A percentile compares a stretch with the other conserved stretches of the same genome.
Conservation (phyloP, 2,888 invertebrate genomes). For the Rhagonycha fulva region DNA sequence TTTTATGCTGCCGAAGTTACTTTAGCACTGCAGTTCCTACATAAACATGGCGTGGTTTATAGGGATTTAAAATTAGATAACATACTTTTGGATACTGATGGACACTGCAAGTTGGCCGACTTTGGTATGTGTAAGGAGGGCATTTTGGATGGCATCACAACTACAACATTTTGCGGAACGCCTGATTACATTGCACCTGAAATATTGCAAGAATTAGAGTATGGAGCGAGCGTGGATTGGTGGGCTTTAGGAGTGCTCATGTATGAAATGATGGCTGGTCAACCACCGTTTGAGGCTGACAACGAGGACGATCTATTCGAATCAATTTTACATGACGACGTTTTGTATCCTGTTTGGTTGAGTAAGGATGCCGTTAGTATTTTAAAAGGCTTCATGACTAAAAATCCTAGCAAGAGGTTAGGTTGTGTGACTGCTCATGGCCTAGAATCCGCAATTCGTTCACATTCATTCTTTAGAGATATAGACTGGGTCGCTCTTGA, state of each 20-base stretch:
- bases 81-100: constrained; percentile 94
- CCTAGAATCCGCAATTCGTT: constrained; percentile 83
- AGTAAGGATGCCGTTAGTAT: constrained; percentile 89
- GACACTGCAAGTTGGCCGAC: constrained; percentile 92
- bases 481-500: constrained; percentile 97
- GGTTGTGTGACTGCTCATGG: constrained; percentile 82
- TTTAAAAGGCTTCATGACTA: constrained; percentile 96
- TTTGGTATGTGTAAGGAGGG: constrained; percentile 96
- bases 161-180: constrained; percentile 98
- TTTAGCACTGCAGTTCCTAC: constrained; percentile 95
- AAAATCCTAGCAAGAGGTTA: constrained; percentile 90
- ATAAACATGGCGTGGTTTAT: constrained; percentile 96
- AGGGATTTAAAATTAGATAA: constrained; percentile 98
- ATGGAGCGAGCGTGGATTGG: constrained; percentile 89
- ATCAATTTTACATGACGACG: constrained; percentile 97
- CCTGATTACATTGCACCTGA: constrained; percentile 99
- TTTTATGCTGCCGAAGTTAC: constrained; percentile 99
- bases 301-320: constrained; percentile 99
- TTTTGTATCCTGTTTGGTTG: constrained; percentile 97
- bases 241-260: constrained; percentile 98
- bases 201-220: constrained; percentile 61
- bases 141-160: constrained; percentile 83
- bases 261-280: constrained; percentile 99
- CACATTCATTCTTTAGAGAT: constrained; percentile 91
- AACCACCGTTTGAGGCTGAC: constrained; percentile 99